A percentile compares a stretch with the other conserved stretches of the same genome.
phyloP scores from a whole-genome alignment of 1,140 invertebrate genomes.

The Drosophila tsacasi region DNA sequence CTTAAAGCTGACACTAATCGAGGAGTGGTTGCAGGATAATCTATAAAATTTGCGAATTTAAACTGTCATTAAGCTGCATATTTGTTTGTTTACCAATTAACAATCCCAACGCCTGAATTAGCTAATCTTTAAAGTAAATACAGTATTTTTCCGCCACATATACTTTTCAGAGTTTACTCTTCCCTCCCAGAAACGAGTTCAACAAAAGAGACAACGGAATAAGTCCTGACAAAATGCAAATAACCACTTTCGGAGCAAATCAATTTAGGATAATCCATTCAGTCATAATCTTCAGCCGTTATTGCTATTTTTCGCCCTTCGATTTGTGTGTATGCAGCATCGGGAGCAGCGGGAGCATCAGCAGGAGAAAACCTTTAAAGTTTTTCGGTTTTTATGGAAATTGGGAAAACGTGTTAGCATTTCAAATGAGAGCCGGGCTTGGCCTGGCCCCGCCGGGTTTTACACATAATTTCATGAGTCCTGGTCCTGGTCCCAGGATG shows the following conservation, averaged over 20 bases:
- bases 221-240: conserved; percentile 34
- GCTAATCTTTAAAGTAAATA: conserved; percentile 4
- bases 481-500: conserved; percentile 7
- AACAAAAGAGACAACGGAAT: neutral
- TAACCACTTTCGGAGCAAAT: conserved; percentile 38
- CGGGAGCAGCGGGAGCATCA: neutral
- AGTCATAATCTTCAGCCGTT: conserved; percentile 26
- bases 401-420: conserved; percentile 61
- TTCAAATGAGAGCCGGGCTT: conserved; percentile 47
- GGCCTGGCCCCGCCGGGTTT: conserved; percentile 16
- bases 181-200: neutral
- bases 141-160: neutral
- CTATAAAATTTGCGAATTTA: neutral
- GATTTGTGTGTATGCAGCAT: conserved; percentile 34
- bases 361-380: conserved; percentile 43
- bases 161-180: neutral
- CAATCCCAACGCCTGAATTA: neutral
- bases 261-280: conserved; percentile 50
- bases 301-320: conserved; percentile 37
- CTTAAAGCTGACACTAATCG: neutral
- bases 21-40: conserved; percentile 3
- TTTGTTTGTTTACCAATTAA: neutral
- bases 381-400: conserved; percentile 54
- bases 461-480: conserved; percentile 45
- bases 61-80: neutral